Percentiles rank a stretch among this genome's conserved stretches.
These are phyloP conservation scores for Petrophora chlorosata DNA, from an alignment of 2,888 invertebrate genomes.

Conservation along the genomic window DNA sequence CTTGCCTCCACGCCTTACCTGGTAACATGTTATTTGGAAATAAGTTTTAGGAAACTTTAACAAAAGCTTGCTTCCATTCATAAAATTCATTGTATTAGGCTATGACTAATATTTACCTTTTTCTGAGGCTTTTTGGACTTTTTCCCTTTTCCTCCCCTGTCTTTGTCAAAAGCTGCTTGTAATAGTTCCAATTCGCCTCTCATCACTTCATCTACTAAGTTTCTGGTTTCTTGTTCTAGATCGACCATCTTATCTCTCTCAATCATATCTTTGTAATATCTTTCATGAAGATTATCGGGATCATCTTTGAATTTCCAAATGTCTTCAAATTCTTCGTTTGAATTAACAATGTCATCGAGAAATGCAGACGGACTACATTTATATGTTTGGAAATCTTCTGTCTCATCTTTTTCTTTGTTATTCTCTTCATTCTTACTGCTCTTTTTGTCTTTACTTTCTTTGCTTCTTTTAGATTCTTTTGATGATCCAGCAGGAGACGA, in stretches of 20 bases:
- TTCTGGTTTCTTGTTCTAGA: constrained; percentile 92
- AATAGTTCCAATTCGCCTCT: constrained; percentile 87
- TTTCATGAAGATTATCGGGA: constrained; percentile 88
- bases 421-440: constrained; percentile 73
- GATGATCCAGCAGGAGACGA: constrained; percentile 88
- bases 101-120: too few relatives aligned
- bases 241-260: constrained; percentile 91
- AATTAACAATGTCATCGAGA: constrained; percentile 87
- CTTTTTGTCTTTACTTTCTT: constrained; percentile 87
- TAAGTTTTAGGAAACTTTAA: too few relatives aligned
- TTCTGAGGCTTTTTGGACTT: constrained; percentile 91
- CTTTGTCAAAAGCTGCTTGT: constrained; percentile 89
- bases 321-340: constrained; percentile 91
- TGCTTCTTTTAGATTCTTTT: constrained; percentile 91
- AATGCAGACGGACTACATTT: constrained; percentile 89
- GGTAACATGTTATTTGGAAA: background rate
- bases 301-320: constrained; percentile 94
- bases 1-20: constrained; percentile 91
- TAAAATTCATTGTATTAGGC: too few relatives aligned
- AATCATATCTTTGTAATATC: constrained; percentile 92
- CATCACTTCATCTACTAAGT: constrained; percentile 91
- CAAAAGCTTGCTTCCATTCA: too few relatives aligned
- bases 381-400: constrained; percentile 85
- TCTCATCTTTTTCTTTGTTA: constrained; percentile 84
- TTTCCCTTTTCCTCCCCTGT: constrained; percentile 88